Evolutionary conservation across 2,797 vertebrate genomes (phyloP).

Genomic region (Brachymystax lenok): DNA sequence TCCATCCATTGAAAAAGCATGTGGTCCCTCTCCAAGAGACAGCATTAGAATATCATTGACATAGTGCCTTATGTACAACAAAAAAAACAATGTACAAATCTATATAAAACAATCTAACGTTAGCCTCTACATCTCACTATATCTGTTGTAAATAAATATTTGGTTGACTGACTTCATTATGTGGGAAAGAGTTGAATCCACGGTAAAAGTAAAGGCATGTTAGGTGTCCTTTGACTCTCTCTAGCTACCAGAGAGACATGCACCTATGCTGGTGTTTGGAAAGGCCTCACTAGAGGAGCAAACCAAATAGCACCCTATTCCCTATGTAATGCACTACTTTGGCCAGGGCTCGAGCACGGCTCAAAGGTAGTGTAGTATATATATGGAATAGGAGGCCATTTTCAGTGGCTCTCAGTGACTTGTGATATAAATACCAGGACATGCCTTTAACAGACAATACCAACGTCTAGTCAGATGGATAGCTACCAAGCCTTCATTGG

Average conservation of each 20-base stretch:
- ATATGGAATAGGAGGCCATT: too few relatives aligned
- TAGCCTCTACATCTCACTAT: conserved; percentile 42
- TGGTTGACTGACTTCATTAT: conserved; percentile 42
- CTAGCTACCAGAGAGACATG: neutral
- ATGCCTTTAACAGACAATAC: too few relatives aligned
- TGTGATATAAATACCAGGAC: too few relatives aligned
- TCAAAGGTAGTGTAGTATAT: too few relatives aligned
- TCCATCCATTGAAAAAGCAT: conserved; percentile 51
- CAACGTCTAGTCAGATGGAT: neutral
- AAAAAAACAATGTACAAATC: conserved; percentile 60
- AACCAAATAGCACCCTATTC: too few relatives aligned
- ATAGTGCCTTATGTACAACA: conserved; percentile 64
- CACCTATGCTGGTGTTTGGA: neutral
- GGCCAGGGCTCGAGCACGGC: too few relatives aligned
- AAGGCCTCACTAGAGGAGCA: neutral
- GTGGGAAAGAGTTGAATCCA: neutral
- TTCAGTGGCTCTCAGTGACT: too few relatives aligned
- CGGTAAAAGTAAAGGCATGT: neutral
- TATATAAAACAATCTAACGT: conserved; percentile 30
- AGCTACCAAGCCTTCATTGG: neutral
- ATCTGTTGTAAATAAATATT: conserved; percentile 66
- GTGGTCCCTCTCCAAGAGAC: conserved; percentile 37
- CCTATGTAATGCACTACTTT: too few relatives aligned
- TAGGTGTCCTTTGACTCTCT: neutral
- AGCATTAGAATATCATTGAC: conserved; percentile 42